phyloP scores from a whole-genome alignment of 2,113 vertebrate species.

The Neofelis nebulosa region DNA sequence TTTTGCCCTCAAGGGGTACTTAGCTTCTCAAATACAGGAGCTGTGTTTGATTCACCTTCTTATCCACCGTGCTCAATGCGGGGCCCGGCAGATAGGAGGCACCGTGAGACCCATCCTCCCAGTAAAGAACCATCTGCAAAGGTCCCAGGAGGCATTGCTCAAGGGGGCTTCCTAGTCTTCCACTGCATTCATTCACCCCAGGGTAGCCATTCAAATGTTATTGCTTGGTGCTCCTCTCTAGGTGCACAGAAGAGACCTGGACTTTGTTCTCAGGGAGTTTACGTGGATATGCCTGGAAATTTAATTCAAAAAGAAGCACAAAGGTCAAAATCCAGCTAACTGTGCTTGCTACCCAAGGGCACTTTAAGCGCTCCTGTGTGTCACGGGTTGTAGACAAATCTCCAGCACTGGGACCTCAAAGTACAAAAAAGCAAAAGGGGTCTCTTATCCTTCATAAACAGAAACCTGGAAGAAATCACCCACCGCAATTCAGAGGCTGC shows the following conservation, averaged over 20 bases:
- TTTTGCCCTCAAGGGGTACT: neutral
- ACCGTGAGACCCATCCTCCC: fast-evolving
- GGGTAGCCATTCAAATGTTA: neutral
- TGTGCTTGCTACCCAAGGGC: neutral
- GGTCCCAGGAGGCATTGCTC: neutral
- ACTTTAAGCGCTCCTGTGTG: neutral
- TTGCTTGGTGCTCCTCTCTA: neutral
- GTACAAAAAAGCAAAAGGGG: neutral
- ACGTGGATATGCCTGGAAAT: neutral
- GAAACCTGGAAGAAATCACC: neutral
- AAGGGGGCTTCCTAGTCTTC: neutral
- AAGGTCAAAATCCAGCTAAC: neutral
- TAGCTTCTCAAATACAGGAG: neutral
- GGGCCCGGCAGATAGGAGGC: neutral
- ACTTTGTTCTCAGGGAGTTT: neutral
- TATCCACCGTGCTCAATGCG: neutral
- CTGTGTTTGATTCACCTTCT: neutral
- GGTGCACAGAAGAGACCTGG: neutral
- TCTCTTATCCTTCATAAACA: neutral
- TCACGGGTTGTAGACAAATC: neutral
- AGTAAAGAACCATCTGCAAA: neutral
- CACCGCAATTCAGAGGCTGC: neutral
- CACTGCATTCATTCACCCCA: neutral
- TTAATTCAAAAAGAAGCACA: neutral
- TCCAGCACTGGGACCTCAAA: neutral